Conservation (phyloP, 1,140 invertebrate species). For the Drosophila ercepeae region DNA sequence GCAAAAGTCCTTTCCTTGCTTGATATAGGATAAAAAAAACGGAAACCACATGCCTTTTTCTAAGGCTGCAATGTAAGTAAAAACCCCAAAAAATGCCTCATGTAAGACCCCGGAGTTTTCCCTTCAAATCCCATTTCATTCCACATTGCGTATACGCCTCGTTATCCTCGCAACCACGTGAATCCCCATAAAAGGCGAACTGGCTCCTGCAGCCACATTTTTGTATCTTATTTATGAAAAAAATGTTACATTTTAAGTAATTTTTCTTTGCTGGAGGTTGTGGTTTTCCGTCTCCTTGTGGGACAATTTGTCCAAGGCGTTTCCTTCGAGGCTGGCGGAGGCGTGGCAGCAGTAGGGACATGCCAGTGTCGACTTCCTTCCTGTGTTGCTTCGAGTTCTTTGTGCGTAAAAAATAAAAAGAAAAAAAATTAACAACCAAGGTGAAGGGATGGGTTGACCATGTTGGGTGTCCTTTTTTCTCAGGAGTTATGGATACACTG, state of each 20-base stretch:
- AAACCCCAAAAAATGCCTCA: background rate
- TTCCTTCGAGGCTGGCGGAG: constrained; percentile 62
- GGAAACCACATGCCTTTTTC: too few relatives aligned
- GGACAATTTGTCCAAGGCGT: constrained; percentile 66
- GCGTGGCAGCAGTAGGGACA: constrained; percentile 42
- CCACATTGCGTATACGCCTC: constrained; percentile 43
- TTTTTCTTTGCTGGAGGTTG: constrained; percentile 24
- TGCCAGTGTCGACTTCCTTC: constrained; percentile 73
- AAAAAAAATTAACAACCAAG: constrained; percentile 18
- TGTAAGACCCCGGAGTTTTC: background rate
- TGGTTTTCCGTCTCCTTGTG: constrained; percentile 21
- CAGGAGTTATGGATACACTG: constrained; percentile 12
- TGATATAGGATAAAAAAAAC: too few relatives aligned
- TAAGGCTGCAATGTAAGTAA: background rate
- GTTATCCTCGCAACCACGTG: constrained; percentile 43
- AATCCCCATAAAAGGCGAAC: constrained; percentile 30
- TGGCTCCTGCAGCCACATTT: constrained; percentile 27
- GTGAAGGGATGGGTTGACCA: constrained; percentile 17
- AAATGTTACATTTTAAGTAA: constrained; percentile 51
- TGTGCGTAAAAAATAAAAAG: constrained; percentile 46
- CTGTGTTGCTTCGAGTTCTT: constrained; percentile 43
- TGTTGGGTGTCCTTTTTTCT: constrained; percentile 15
- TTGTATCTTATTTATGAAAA: constrained; percentile 18
- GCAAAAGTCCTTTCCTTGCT: too few relatives aligned
- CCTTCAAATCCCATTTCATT: constrained; percentile 21